A percentile compares a stretch with the other conserved stretches of the same genome.
Conservation (phyloP, 2,888 invertebrate genomes). For the Acrobasis consociella region DNA sequence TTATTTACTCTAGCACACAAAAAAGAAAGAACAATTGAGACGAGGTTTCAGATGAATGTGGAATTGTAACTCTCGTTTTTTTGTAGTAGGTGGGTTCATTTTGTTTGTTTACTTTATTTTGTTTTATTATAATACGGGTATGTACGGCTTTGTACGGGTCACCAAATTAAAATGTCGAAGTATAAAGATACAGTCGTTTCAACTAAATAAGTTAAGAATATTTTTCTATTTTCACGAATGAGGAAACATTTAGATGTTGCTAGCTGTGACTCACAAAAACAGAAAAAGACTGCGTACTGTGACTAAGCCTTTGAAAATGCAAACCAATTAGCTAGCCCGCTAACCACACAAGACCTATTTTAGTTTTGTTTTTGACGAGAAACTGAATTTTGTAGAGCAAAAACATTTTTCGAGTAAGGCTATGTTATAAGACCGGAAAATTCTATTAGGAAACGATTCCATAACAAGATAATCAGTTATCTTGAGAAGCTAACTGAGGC, state of each 20-base stretch:
- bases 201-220: neutral
- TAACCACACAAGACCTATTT: slow-evolving; percentile 41
- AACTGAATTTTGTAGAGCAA: neutral
- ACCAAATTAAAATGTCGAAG: no score
- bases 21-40: no score
- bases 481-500: neutral
- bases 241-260: slow-evolving; percentile 53
- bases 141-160: no score
- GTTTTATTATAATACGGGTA: no score
- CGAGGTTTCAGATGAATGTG: no score
- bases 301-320: slow-evolving; percentile 78
- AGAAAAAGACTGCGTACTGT: slow-evolving; percentile 54
- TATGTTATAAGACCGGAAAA: neutral
- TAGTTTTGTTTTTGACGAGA: slow-evolving; percentile 38
- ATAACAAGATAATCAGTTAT: neutral
- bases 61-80: no score
- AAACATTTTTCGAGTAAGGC: neutral
- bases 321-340: slow-evolving; percentile 64
- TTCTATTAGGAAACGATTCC: neutral
- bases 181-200: no score
- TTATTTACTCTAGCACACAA: no score
- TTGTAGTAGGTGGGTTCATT: no score
- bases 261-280: slow-evolving; percentile 66
- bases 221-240: slow-evolving; percentile 44
- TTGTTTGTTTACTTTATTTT: no score